Base-by-base conservation (phyloP, 2,113 vertebrate species). In the Eulemur rufifrons region DNA sequence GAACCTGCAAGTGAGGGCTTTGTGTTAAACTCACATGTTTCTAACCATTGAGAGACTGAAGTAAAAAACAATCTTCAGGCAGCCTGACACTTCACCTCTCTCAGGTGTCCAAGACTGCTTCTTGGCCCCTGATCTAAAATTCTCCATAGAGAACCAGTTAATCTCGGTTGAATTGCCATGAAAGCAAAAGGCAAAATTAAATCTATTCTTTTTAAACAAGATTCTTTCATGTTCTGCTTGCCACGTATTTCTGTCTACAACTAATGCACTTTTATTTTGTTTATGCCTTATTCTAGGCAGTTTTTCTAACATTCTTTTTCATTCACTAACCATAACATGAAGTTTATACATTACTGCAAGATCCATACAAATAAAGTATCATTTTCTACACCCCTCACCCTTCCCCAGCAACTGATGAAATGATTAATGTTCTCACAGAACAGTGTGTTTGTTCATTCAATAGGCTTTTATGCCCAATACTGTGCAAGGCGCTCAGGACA, bases 221-320 rank as follows among this genome's bases (percentile, higher is more conserved):
- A 61, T 37, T 56, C 29, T 74, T 86, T 78, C 63, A 23, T 45
- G 8, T 47, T 92, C 50, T 74, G 17, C 42, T 15, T 42, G 56
- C 61, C 61, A 63, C 73, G 27, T 21, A 85, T 85, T 66, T 78
- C 47, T 6, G 37, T 27, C 13, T 15, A 63, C 27, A 5, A 54
- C 39, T 95, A 37, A 82, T 23, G 20, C 11, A 45, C 8, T 13
- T 14, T 82, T 73, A 74, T 76, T 93, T 89, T 81, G 66, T 52
- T 86, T 21, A 54, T 83, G 32, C 37, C 15, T 82, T 93, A 52
- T 56, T 47, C n/a, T 56, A 63, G 50, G 82, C 37, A 81, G 66
- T 17, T 96, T 89, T 86, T 86, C 85, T 89, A 74, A 92, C 5
- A 80, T 59, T 86, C 27, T 81, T 25, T 25, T 71, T 74, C 78